Percentiles rank a stretch among this genome's conserved stretches.
Conservation (phyloP, 2,797 vertebrate species). For the Setipinna tenuifilis region DNA sequence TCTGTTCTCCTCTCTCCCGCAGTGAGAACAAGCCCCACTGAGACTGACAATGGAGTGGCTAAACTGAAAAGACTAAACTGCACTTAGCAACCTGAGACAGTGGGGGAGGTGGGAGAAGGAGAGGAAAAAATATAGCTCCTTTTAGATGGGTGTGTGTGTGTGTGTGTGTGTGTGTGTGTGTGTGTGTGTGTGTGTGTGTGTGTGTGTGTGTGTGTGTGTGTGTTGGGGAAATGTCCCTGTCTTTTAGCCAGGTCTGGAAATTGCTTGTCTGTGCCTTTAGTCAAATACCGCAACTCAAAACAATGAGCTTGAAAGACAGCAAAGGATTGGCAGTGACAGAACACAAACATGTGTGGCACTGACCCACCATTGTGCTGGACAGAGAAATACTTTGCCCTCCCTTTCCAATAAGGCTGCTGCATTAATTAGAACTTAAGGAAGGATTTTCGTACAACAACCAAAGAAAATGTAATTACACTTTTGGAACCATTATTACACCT, state of each 20-base stretch:
- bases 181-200: not conserved
- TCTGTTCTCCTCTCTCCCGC: slow-evolving; percentile 52
- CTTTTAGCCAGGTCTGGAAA: slow-evolving; percentile 74
- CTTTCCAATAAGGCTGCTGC: not conserved
- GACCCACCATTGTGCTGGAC: slow-evolving; percentile 23
- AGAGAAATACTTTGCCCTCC: not conserved
- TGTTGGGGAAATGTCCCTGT: slow-evolving; percentile 73
- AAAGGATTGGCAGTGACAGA: slow-evolving; percentile 55
- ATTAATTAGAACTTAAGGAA: slow-evolving; percentile 7
- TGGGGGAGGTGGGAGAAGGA: slow-evolving; percentile 68
- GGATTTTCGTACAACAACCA: not conserved
- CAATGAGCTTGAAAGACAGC: slow-evolving; percentile 65
- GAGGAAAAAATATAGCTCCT: slow-evolving; percentile 75
- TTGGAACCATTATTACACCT: not conserved
- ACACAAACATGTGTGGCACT: slow-evolving; percentile 55
- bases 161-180: too few relatives aligned
- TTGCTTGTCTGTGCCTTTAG: slow-evolving; percentile 75
- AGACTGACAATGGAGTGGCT: slow-evolving; percentile 79
- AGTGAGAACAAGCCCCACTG: slow-evolving; percentile 68
- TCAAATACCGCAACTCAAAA: slow-evolving; percentile 69
- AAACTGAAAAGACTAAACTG: slow-evolving; percentile 81
- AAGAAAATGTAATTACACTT: not conserved
- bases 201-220: not conserved
- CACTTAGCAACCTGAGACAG: slow-evolving; percentile 69
- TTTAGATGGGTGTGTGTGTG: slow-evolving; percentile 57